Evolutionary conservation across 2,888 invertebrate species (phyloP), one percentile per base, ranked within the genome.

Genomic region (Branchellion lobata): DNA sequence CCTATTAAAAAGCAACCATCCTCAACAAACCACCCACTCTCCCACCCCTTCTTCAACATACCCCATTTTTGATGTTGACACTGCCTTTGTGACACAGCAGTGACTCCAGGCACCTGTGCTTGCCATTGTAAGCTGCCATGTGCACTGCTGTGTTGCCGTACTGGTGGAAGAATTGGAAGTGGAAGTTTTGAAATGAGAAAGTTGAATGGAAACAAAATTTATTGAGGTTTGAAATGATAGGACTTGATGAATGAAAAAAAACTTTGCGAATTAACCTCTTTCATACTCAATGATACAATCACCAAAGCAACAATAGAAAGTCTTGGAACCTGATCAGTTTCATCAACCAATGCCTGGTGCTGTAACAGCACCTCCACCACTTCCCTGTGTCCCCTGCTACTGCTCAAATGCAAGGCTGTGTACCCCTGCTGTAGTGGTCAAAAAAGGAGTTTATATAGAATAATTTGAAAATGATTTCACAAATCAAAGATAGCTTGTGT

Each of bases 51-150:
- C n/a, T n/a, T 14, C 40, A 40, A 5, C 40, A 8, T 2, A 82
- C 83, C 82, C 83, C 83, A 83, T 89, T 89, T 57, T 85, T 84
- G 24, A 87, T 81, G 78, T 85, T 85, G 21, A 86, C 84, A 81
- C 87, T 86, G 31, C 91, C 91, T 74, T 92, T 91, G 83, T 91
- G 90, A 84, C 91, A 90, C 73, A 91, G 86, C 82, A 96, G 90
- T 68, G 91, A 88, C 83, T 92, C 91, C 82, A 93, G 92, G 82
- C 93, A 93, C 81, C 92, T 91, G 85, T 95, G 94, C 89, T 92
- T 95, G 11, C 96, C 96, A 86, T 95, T 93, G 94, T 95, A 96
- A 1, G 96, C 92, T 18, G 96, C 94, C 88, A 96, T 96, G 89
- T 97, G 97, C 21, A 95, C 89, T 0, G 96, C 93, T 14, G 94